phyloP scores from a whole-genome alignment of 2,113 vertebrate species.

The Columbina picui region DNA sequence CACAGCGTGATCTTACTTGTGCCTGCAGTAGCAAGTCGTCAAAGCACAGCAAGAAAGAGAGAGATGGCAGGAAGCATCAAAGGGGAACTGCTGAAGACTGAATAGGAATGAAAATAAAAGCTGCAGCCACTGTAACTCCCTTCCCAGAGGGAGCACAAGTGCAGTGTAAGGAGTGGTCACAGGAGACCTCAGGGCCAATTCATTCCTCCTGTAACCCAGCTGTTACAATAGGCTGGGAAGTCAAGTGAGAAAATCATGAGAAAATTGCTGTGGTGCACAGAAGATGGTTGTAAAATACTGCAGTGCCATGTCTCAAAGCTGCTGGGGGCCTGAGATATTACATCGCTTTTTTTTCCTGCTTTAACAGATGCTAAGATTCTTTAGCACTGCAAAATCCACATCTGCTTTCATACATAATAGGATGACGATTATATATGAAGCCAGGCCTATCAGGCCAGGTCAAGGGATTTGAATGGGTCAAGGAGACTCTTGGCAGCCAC shows the following conservation, averaged over 20 bases:
- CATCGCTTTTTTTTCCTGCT: not conserved
- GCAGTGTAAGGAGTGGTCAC: constrained; percentile 31
- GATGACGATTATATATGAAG: not conserved
- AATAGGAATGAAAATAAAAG: constrained; percentile 64
- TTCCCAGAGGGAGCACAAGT: constrained; percentile 46
- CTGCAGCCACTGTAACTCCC: constrained; percentile 35
- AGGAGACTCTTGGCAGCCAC: not conserved
- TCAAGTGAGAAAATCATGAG: constrained; percentile 19
- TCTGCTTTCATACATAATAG: not conserved
- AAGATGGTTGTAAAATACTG: constrained; percentile 18
- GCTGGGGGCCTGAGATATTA: not conserved
- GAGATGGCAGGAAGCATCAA: constrained; percentile 56
- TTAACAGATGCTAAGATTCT: not conserved
- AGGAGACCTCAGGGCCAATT: constrained; percentile 24
- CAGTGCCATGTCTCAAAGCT: not conserved
- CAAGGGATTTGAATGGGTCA: not conserved
- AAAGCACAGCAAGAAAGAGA: constrained; percentile 60
- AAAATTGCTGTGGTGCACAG: constrained; percentile 19
- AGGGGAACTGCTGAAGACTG: constrained; percentile 36
- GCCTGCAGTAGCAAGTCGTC: constrained; percentile 43
- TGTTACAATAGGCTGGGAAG: constrained; percentile 31
- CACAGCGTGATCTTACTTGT: constrained; percentile 53
- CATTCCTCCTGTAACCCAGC: not conserved
- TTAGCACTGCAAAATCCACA: not conserved
- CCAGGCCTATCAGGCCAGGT: not conserved